These are phyloP conservation scores for Drosophila lowei DNA, from an alignment of 1,140 invertebrate species.

Conservation along the genomic window DNA sequence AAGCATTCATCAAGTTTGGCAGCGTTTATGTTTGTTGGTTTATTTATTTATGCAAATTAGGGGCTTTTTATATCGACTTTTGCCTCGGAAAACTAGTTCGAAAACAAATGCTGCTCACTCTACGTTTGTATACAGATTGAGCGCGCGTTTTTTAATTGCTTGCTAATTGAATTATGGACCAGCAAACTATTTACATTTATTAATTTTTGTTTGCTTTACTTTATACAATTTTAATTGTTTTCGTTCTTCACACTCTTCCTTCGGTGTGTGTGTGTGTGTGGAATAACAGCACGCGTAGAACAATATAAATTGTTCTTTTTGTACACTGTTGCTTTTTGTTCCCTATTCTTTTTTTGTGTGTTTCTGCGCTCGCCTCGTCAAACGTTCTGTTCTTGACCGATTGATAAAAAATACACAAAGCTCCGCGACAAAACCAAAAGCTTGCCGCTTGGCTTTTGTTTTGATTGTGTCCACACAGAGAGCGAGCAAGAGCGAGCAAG, in stretches of 20 bases:
- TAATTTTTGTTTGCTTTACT: slow-evolving; percentile 26
- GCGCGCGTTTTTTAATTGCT: slow-evolving; percentile 27
- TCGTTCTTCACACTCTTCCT: slow-evolving; percentile 35
- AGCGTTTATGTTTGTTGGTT: slow-evolving; percentile 63
- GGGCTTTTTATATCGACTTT: slow-evolving; percentile 39
- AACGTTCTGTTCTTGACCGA: slow-evolving; percentile 81
- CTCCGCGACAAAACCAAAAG: slow-evolving; percentile 61
- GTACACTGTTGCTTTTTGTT: slow-evolving; percentile 14
- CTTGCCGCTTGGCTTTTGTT: slow-evolving; percentile 53
- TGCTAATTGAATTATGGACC: slow-evolving; percentile 50
- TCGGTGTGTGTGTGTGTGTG: slow-evolving; percentile 5
- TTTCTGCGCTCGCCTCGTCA: slow-evolving; percentile 63
- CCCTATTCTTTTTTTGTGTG: slow-evolving; percentile 24
- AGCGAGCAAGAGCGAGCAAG: slow-evolving; percentile 12
- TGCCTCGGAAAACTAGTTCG: slow-evolving; percentile 67
- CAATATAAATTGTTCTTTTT: slow-evolving; percentile 2
- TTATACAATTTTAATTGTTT: slow-evolving; percentile 38
- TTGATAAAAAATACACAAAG: slow-evolving; percentile 76
- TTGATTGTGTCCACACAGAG: slow-evolving; percentile 58
- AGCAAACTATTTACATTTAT: slow-evolving; percentile 31
- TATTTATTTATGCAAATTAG: slow-evolving; percentile 76
- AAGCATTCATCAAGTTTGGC: slow-evolving; percentile 59
- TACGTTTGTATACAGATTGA: slow-evolving; percentile 9
- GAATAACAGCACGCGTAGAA: slow-evolving; percentile 22
- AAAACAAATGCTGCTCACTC: slow-evolving; percentile 46